These are phyloP conservation scores for Harpalus rufipes DNA, from an alignment of 2,888 invertebrate species.

Conservation along the genomic window DNA sequence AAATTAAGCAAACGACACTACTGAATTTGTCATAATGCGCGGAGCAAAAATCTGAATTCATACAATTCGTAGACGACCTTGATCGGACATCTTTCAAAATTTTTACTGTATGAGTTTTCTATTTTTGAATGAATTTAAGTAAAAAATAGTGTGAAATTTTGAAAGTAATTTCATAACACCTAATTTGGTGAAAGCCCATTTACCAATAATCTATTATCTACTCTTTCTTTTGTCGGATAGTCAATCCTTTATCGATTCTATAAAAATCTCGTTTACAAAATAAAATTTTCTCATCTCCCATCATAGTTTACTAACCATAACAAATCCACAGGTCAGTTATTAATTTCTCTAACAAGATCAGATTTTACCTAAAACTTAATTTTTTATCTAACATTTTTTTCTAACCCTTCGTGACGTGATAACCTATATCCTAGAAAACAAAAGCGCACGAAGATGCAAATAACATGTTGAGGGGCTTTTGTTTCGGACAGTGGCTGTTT, in stretches of 20 bases:
- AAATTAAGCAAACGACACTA: too few relatives aligned
- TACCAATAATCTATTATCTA: slow-evolving; percentile 12
- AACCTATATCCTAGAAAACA: slow-evolving; percentile 34
- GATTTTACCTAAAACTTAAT: slow-evolving; percentile 41
- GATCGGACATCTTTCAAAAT: too few relatives aligned
- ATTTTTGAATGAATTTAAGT: too few relatives aligned
- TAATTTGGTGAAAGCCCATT: slow-evolving; percentile 11
- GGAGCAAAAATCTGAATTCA: too few relatives aligned
- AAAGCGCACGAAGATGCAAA: slow-evolving; percentile 56
- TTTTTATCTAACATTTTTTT: slow-evolving; percentile 38
- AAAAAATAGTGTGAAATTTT: slow-evolving; percentile 25
- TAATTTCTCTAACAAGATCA: slow-evolving; percentile 36
- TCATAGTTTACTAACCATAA: slow-evolving; percentile 25
- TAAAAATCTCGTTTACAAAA: slow-evolving; percentile 17
- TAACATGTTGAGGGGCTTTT: slow-evolving; percentile 30
- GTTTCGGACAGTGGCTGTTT: slow-evolving; percentile 36
- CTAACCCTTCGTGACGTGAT: slow-evolving; percentile 22
- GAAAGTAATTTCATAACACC: slow-evolving; percentile 2
- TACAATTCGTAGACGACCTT: too few relatives aligned
- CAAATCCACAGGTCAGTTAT: slow-evolving; percentile 25
- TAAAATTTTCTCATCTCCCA: slow-evolving; percentile 12
- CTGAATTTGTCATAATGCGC: too few relatives aligned
- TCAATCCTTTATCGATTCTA: slow-evolving; percentile 7
- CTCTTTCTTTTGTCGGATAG: slow-evolving; percentile 14
- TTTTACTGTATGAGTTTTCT: too few relatives aligned